Percentiles rank a stretch among this genome's conserved stretches.
Conservation (phyloP, 2,113 vertebrate genomes). For the Gymnogyps californianus region DNA sequence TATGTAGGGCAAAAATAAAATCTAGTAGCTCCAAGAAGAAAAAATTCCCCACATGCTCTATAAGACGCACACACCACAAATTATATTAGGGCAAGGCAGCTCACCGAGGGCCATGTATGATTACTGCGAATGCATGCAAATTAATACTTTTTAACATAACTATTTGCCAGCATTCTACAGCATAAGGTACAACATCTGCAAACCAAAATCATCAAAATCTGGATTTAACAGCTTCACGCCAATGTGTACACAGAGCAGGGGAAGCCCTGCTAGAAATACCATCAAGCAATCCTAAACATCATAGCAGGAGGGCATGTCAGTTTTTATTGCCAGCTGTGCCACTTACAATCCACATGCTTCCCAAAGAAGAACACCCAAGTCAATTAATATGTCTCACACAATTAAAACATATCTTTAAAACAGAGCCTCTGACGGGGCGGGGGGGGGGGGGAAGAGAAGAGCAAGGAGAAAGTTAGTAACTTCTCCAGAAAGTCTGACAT, state of each 20-base stretch:
- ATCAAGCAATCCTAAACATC: not conserved
- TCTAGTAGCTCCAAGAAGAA: not conserved
- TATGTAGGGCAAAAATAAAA: not conserved
- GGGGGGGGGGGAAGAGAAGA: rapidly evolving
- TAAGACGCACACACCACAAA: not conserved
- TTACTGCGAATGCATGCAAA: not conserved
- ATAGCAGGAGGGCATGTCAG: not conserved
- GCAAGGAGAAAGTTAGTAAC: not conserved
- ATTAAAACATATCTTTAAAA: not conserved
- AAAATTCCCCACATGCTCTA: too few species aligned
- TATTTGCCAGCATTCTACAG: not conserved
- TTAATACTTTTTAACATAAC: not conserved
- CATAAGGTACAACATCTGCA: not conserved
- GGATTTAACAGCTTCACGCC: not conserved
- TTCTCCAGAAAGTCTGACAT: not conserved
- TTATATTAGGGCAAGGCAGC: not conserved
- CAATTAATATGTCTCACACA: not conserved
- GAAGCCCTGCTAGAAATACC: not conserved
- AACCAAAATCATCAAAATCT: not conserved
- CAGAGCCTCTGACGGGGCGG: too few species aligned
- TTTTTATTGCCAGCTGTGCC: not conserved
- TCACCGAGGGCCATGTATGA: not conserved
- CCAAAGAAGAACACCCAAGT: not conserved
- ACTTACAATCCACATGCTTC: not conserved
- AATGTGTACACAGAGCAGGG: not conserved